A percentile compares a stretch with the other conserved stretches of the same genome.
phyloP scores from a whole-genome alignment of 2,888 invertebrate genomes.

The Drosophila merina region DNA sequence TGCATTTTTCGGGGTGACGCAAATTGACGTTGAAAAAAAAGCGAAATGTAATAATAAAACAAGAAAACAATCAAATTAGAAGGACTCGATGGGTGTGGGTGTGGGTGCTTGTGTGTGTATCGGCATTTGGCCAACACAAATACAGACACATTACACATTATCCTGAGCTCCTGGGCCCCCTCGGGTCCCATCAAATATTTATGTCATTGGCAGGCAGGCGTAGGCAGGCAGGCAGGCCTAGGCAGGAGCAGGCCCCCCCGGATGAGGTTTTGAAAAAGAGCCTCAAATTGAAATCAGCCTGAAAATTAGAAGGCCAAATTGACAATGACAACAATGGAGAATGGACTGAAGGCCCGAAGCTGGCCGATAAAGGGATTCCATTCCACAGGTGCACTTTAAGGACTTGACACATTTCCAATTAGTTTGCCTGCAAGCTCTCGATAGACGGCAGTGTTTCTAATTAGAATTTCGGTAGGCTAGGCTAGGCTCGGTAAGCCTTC shows the following conservation, averaged over 20 bases:
- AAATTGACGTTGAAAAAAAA: slow-evolving; percentile 58
- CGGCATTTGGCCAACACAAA: slow-evolving; percentile 38
- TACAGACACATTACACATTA: slow-evolving; percentile 46
- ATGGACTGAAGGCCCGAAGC: not conserved
- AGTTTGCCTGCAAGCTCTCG: not conserved
- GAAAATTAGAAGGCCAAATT: slow-evolving; percentile 72
- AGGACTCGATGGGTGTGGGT: not conserved
- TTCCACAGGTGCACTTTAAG: slow-evolving; percentile 7
- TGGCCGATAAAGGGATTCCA: slow-evolving; percentile 2
- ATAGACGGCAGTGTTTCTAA: no score
- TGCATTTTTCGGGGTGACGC: slow-evolving; percentile 66
- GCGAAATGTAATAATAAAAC: slow-evolving; percentile 51
- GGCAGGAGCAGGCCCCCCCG: slow-evolving; percentile 9
- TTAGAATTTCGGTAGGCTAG: no score
- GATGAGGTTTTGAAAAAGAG: not conserved
- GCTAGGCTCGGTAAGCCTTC: no score
- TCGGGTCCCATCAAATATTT: slow-evolving; percentile 62
- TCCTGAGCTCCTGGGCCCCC: slow-evolving; percentile 14
- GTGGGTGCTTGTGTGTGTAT: not conserved
- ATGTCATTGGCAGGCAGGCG: slow-evolving; percentile 62
- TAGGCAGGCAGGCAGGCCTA: slow-evolving; percentile 44
- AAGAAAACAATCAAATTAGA: slow-evolving; percentile 43
- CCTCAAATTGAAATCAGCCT: slow-evolving; percentile 48
- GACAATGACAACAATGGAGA: slow-evolving; percentile 53
- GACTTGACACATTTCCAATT: slow-evolving; percentile 2